Conservation (phyloP, 2,113 vertebrate genomes). For the mouse (Mus musculus) region GRCm39 chr17:31276501-31277000, state of each 20-base stretch:
- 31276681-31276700: background rate
- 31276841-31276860: background rate
- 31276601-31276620: constrained; percentile 73
- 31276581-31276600: constrained; percentile 81
- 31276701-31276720: constrained; percentile 29
- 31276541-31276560: rapidly evolving
- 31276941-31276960: background rate
- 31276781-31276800: constrained; percentile 89
- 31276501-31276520: too few species aligned
- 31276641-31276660: constrained; percentile 30
- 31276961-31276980: background rate
- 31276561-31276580: background rate
- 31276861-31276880: background rate
- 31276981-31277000: background rate
- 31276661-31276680: background rate
- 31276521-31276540: background rate
- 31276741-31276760: background rate
- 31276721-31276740: background rate
- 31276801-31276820: constrained; percentile 87
- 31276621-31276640: constrained; percentile 65
- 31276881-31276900: background rate
- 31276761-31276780: constrained; percentile 31
- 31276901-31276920: background rate
- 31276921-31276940: background rate
- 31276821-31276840: constrained; percentile 86